Evolutionary conservation across 1,140 invertebrate genomes (phyloP).

Genomic region (Scylla paramamosain): DNA sequence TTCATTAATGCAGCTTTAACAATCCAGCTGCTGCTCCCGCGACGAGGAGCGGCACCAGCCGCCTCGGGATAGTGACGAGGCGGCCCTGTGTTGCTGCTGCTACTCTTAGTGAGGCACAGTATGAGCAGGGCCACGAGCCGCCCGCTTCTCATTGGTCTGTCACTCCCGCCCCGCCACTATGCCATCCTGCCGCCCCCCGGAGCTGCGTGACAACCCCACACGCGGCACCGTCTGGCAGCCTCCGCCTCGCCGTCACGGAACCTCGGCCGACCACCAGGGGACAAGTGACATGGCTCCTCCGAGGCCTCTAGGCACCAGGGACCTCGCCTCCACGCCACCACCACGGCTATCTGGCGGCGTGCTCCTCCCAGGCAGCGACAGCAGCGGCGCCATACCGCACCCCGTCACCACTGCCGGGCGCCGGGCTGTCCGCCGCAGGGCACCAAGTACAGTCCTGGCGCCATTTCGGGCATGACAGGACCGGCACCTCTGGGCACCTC

Average conservation of each 20-base stretch:
- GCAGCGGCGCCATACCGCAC: not conserved
- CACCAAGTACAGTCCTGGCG: not conserved
- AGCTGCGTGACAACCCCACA: not conserved
- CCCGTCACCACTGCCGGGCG: not conserved
- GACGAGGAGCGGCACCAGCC: not conserved
- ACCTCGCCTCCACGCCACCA: not conserved
- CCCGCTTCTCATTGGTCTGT: no score
- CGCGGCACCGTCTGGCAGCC: not conserved
- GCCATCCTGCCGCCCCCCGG: not conserved
- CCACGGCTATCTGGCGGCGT: not conserved
- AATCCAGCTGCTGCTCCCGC: not conserved
- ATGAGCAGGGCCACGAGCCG: no score
- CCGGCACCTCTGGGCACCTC: not conserved
- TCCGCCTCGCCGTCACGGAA: not conserved
- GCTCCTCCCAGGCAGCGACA: no score
- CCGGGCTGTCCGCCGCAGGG: not conserved
- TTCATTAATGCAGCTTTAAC: conserved; percentile 14
- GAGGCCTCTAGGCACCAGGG: no score
- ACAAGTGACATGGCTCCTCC: no score
- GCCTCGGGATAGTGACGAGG: not conserved
- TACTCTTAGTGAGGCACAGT: no score
- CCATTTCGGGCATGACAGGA: not conserved
- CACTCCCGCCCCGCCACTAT: no score
- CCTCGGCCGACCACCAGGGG: no score
- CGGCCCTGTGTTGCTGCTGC: not conserved